A percentile compares a stretch with the other conserved stretches of the same genome.
Evolutionary conservation across 2,888 invertebrate species (phyloP).

Genomic region (Plebejus melissa): DNA sequence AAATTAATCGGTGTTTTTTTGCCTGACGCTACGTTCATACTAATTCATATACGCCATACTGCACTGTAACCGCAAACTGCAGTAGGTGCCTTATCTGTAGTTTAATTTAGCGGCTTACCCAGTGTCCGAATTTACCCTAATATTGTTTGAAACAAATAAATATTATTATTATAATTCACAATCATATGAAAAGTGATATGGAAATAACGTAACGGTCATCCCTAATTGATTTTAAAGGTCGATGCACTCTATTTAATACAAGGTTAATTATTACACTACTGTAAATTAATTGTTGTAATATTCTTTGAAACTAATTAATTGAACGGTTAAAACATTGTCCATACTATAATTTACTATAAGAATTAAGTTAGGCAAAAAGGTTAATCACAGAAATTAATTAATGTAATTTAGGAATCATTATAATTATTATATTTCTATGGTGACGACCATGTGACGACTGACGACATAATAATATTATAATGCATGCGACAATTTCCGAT

Average conservation of each 20-base stretch:
- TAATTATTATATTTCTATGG: neutral
- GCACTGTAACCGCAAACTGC: too few species aligned
- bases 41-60: too few species aligned
- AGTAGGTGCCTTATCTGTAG: too few species aligned
- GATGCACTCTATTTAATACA: constrained; percentile 17
- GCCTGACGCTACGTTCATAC: too few species aligned
- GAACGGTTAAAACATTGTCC: neutral
- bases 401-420: too few species aligned
- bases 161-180: neutral
- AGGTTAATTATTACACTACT: constrained; percentile 13
- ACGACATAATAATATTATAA: too few species aligned
- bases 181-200: neutral
- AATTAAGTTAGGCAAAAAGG: neutral
- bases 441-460: neutral
- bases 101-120: too few species aligned
- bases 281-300: constrained; percentile 3
- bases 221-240: constrained; percentile 14
- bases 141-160: too few species aligned
- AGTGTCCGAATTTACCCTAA: too few species aligned
- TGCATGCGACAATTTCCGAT: neutral
- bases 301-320: neutral
- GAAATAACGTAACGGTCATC: neutral
- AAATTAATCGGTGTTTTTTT: too few species aligned
- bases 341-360: neutral
- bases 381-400: too few species aligned